Evolutionary conservation across 2,888 invertebrate genomes (phyloP), one percentile per base, ranked within the genome.

Genomic region (Hoplodrina blanda): DNA sequence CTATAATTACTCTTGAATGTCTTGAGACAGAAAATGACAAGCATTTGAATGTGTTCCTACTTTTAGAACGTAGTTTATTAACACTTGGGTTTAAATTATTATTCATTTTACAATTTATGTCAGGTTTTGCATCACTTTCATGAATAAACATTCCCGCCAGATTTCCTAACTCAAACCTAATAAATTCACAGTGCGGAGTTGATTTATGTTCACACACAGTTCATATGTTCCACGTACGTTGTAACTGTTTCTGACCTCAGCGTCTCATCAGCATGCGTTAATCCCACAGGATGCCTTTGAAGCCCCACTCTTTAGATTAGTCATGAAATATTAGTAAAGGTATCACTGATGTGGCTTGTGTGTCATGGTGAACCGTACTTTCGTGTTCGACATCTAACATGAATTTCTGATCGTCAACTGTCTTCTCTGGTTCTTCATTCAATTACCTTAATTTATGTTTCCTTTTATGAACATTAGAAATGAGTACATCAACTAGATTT

Each of bases 171-270:
- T 88, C 88, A 65, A 41, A 69, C 77, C 70, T 62, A 68, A 84
- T 84, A 81, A 87, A 89, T 87, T 85, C 87, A 88, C 88, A 85
- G 88, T 88, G 90, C 79, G 76, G 89, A 91, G 91, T 93, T 94
- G 93, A 94, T 94, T 94, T 94, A 95, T 93, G 89, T 90, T 88
- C 89, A 88, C 89, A 92, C 88, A 88, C 86, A 89, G 90, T 92
- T 93, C 91, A 91, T 92, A 91, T 88, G 89, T 89, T 92, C 84
- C 88, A 88, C 89, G 89, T 90, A 91, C 87, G 86, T 88, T 88
- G 88, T 92, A 92, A 91, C 91, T 91, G 90, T 91, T 91, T 85
- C 90, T 92, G 91, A 94, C 93, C 94, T 91, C 91, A 89, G 87
- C 88, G 87, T 88, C 91, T 94, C 92, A 93, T 94, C 92, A 93